These are phyloP conservation scores for Octodon degus DNA, from an alignment of 2,113 vertebrate genomes.

Conservation along the genomic window DNA sequence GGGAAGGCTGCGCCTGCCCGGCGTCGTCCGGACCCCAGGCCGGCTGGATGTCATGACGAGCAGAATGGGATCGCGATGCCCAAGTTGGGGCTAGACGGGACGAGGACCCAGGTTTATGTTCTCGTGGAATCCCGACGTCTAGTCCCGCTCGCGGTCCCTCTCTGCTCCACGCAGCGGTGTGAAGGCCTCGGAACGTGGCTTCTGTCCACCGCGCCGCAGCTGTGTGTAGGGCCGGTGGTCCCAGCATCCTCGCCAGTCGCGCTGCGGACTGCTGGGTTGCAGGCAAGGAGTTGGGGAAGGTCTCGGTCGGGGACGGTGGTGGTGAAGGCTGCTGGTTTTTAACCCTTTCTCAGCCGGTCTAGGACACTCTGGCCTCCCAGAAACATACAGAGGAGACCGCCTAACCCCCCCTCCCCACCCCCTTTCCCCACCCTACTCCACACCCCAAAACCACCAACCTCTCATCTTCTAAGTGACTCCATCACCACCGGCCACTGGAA, in stretches of 20 bases:
- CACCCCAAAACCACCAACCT: slow-evolving; percentile 78
- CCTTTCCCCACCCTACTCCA: neutral
- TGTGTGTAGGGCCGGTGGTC: neutral
- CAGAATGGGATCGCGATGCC: slow-evolving; percentile 12
- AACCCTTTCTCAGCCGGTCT: slow-evolving; percentile 72
- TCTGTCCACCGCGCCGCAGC: neutral
- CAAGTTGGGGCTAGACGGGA: neutral
- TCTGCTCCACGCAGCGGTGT: neutral
- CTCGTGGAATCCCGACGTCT: neutral
- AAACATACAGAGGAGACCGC: slow-evolving; percentile 60
- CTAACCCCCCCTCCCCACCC: slow-evolving; percentile 18
- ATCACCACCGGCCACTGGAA: slow-evolving; percentile 80
- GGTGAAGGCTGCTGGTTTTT: slow-evolving; percentile 64
- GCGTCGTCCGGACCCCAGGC: neutral
- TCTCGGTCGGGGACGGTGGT: neutral
- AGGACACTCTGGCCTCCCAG: slow-evolving; percentile 72
- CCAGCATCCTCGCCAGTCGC: neutral
- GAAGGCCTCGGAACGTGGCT: neutral
- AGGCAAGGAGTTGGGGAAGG: neutral
- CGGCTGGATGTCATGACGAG: neutral
- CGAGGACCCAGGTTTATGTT: neutral
- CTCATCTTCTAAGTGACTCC: slow-evolving; percentile 81
- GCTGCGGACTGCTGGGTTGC: neutral
- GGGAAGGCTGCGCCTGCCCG: neutral
- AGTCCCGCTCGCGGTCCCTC: neutral